These are phyloP conservation scores for Apodemia hepburni DNA, from an alignment of 2,888 invertebrate species.

Conservation along the genomic window DNA sequence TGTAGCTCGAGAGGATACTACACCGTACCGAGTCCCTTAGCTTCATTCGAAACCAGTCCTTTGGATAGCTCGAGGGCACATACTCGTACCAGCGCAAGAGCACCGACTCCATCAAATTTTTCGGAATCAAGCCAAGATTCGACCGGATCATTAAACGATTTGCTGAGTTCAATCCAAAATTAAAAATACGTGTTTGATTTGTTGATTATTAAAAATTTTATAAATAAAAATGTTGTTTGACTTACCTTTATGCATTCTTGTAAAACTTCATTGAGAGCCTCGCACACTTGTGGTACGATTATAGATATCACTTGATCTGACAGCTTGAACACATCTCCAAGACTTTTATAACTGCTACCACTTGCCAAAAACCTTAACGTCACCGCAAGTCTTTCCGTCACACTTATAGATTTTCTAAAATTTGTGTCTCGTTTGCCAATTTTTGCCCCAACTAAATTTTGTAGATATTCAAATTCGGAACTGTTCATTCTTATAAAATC, in stretches of 20 bases:
- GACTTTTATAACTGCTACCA: conserved; percentile 36
- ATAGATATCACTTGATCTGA: conserved; percentile 22
- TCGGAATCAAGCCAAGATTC: conserved; percentile 32
- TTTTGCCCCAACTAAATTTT: conserved; percentile 32
- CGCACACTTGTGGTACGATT: too few species aligned
- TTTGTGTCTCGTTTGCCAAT: conserved; percentile 30
- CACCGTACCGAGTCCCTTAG: conserved; percentile 33
- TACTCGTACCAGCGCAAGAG: conserved; percentile 24
- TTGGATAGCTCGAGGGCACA: conserved; percentile 25
- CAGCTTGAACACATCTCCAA: conserved; percentile 35
- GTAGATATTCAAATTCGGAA: conserved; percentile 34
- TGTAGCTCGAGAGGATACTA: conserved; percentile 35
- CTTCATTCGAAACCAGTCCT: conserved; percentile 29
- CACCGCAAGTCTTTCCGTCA: conserved; percentile 33
- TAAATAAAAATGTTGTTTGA: conserved; percentile 30
- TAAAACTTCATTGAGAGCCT: conserved; percentile 32
- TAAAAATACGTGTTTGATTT: conserved; percentile 26
- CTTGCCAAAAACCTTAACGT: conserved; percentile 35
- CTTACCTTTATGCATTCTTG: conserved; percentile 33
- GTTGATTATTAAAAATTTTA: conserved; percentile 26
- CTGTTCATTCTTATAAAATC: conserved; percentile 9
- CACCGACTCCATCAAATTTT: conserved; percentile 29
- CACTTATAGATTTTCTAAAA: conserved; percentile 31
- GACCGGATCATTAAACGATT: conserved; percentile 34
- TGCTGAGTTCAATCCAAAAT: conserved; percentile 33